phyloP scores from a whole-genome alignment of 2,797 vertebrate genomes.

The Ataeniobius toweri region DNA sequence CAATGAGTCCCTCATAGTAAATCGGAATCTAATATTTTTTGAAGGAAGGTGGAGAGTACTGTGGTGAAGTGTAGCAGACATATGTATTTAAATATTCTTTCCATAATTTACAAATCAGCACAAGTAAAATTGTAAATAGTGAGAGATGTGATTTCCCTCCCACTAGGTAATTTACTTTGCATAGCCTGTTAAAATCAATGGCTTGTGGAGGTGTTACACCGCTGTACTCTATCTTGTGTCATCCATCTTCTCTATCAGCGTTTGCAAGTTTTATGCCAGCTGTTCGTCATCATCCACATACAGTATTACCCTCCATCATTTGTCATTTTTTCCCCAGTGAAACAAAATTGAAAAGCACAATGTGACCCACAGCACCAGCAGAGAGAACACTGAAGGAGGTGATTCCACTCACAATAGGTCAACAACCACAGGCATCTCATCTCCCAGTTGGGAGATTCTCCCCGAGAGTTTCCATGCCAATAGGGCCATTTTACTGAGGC shows the following conservation, averaged over 20 bases:
- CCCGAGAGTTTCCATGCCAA: constrained; percentile 7
- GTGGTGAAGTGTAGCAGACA: constrained; percentile 35
- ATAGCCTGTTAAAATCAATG: constrained; percentile 67
- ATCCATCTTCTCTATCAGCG: constrained; percentile 61
- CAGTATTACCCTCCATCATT: constrained; percentile 61
- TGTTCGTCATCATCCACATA: constrained; percentile 56
- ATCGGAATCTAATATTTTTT: constrained; percentile 40
- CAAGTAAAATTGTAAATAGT: constrained; percentile 68
- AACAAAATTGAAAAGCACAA: constrained; percentile 44
- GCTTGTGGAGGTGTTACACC: constrained; percentile 61
- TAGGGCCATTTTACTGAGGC: constrained; percentile 37
- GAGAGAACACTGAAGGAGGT: constrained; percentile 27
- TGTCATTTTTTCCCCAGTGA: constrained; percentile 49
- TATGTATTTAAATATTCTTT: constrained; percentile 46
- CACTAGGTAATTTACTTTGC: constrained; percentile 63
- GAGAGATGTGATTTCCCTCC: constrained; percentile 67
- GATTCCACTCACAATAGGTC: constrained; percentile 46
- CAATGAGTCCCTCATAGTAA: constrained; percentile 39
- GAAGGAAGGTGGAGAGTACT: constrained; percentile 42
- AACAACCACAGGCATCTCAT: constrained; percentile 45
- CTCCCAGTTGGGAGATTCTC: constrained; percentile 27
- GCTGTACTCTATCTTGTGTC: constrained; percentile 62
- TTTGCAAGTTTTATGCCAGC: constrained; percentile 61
- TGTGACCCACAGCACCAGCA: constrained; percentile 24
- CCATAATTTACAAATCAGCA: constrained; percentile 28